Conservation (phyloP, 1,140 invertebrate species). For the Drosophila saltans region DNA sequence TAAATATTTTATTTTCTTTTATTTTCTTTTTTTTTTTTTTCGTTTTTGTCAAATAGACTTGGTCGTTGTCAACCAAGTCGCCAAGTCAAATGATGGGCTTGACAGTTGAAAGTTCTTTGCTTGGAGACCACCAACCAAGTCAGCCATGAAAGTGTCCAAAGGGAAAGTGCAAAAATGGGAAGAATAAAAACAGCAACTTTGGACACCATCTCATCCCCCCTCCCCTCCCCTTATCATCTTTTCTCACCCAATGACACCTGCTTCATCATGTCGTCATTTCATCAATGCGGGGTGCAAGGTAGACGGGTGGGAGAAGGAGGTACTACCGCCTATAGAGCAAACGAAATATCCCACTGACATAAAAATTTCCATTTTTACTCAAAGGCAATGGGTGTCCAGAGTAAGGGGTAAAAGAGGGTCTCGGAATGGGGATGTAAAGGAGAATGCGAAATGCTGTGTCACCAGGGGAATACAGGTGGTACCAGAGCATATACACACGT, state of each 20-base stretch:
- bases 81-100: slow-evolving; percentile 4
- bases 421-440: neutral
- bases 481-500: neutral
- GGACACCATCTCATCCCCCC: too few relatives aligned
- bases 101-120: neutral
- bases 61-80: neutral
- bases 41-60: neutral
- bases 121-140: neutral
- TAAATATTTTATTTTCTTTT: neutral
- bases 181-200: neutral
- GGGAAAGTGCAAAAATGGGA: neutral
- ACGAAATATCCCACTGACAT: slow-evolving; percentile 4
- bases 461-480: neutral
- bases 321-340: neutral
- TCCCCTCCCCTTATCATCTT: neutral
- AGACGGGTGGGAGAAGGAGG: neutral
- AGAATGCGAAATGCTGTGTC: slow-evolving; percentile 3
- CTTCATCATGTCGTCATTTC: too few relatives aligned
- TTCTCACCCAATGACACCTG: neutral
- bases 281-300: neutral
- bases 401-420: too few relatives aligned
- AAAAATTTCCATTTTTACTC: slow-evolving; percentile 10
- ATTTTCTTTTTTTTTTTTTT: too few relatives aligned
- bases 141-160: slow-evolving; percentile 11
- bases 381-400: neutral